Conservation (phyloP, 2,888 invertebrate species). For the Pyrochroa serraticornis region DNA sequence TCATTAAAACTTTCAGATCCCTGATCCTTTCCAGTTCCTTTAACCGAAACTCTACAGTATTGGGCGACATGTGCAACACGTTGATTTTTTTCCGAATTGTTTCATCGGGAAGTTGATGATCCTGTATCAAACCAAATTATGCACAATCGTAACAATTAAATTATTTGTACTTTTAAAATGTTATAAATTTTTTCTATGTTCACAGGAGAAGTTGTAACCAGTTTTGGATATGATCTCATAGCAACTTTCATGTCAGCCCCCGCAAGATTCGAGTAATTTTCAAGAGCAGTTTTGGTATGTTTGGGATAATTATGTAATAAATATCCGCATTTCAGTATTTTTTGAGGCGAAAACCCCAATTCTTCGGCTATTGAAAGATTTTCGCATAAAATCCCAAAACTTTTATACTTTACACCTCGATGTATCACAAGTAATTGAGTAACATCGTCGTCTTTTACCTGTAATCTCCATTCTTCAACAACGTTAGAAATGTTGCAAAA, state of each 20-base stretch:
- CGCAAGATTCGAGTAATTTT: constrained; percentile 62
- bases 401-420: constrained; percentile 55
- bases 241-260: constrained; percentile 64
- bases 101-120: constrained; percentile 63
- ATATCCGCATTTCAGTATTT: constrained; percentile 66
- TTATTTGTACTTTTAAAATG: constrained; percentile 57
- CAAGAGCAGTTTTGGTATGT: constrained; percentile 63
- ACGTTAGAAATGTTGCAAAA: neutral
- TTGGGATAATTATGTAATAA: constrained; percentile 65
- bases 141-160: neutral
- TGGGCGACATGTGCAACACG: constrained; percentile 65
- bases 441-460: constrained; percentile 52
- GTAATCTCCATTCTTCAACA: constrained; percentile 55
- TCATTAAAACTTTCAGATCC: constrained; percentile 66
- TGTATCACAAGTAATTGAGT: constrained; percentile 53
- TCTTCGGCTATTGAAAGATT: constrained; percentile 64
- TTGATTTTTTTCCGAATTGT: constrained; percentile 62
- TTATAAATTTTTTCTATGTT: constrained; percentile 63
- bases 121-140: constrained; percentile 48
- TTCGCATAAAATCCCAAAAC: constrained; percentile 61
- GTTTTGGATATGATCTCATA: constrained; percentile 65
- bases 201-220: constrained; percentile 66
- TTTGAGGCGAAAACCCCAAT: constrained; percentile 62
- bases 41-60: constrained; percentile 65
- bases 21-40: constrained; percentile 63